A percentile compares a stretch with the other conserved stretches of the same genome.
Evolutionary conservation across 2,113 vertebrate genomes (phyloP).

Genomic region (Nerophis lumbriciformis): DNA sequence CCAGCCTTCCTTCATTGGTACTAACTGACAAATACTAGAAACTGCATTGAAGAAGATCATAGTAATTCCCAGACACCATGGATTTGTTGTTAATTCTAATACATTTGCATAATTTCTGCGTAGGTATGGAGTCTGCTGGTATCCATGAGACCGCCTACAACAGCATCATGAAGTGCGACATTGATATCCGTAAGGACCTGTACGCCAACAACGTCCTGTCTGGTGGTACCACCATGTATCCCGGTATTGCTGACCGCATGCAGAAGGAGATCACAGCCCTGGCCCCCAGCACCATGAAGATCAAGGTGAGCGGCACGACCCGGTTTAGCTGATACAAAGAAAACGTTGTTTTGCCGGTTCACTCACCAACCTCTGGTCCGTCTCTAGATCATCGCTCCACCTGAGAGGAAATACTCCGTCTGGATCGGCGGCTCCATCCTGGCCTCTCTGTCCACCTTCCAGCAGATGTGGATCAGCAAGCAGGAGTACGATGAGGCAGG

Average conservation of each 20-base stretch:
- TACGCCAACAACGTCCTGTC: constrained; percentile 76
- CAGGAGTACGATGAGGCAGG: constrained; percentile 97
- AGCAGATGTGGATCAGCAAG: constrained; percentile 99
- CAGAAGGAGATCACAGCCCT: constrained; percentile 78
- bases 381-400: constrained; percentile 92
- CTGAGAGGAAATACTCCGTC: constrained; percentile 96
- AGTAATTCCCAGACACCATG: too few relatives aligned
- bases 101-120: constrained; percentile 1
- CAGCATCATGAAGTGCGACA: constrained; percentile 78
- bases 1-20: constrained; percentile 97
- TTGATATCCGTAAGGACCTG: constrained; percentile 76
- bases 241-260: constrained; percentile 74
- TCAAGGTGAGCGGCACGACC: constrained; percentile 63
- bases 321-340: not conserved
- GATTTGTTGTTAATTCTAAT: too few relatives aligned
- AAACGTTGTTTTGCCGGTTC: not conserved
- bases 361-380: constrained; percentile 3
- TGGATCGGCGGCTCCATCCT: constrained; percentile 99
- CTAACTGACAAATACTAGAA: constrained; percentile 27
- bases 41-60: too few relatives aligned
- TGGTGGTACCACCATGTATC: constrained; percentile 71
- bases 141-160: constrained; percentile 76
- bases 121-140: constrained; percentile 75
- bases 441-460: constrained; percentile 98
- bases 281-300: constrained; percentile 78